Evolutionary conservation across 23 tunicate species (phyloP), one percentile per base, ranked within the genome.

Genomic region (Trididemnum miniatum): DNA sequence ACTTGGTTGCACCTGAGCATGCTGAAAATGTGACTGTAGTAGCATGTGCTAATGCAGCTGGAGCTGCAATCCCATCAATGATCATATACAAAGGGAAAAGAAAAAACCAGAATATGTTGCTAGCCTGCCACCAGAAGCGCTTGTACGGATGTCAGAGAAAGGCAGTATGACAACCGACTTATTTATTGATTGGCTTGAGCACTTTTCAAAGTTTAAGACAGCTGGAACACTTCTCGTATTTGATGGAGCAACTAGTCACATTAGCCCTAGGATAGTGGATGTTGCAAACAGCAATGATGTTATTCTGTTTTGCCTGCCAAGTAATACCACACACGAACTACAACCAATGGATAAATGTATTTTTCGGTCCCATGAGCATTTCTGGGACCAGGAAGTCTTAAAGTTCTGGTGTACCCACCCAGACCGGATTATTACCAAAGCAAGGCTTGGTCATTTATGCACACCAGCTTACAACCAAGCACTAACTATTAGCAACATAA

Each of bases 321-420:
- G 82, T 31, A 77, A 52, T 31, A 77, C 82, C 67, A 77, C 82
- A 12, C 67, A 77, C 30, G 82, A 77, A 31, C 67, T 77, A 23
- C 82, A 77, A 26, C 67, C 67, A 2, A 30, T 51, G 40, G 66
- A 77, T n/a, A 77, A 77, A 77, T 54, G 32, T 31, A 67, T 77
- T 23, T 54, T 77, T 54, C 37, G 51, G 39, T 77, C 60, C 27
- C 39, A 37, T 74, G 80, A 74, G 25, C 82, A 81, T 65, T 64
- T 29, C 38, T 81, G 85, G 85, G 85, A 81, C 36, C 36, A 29
- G 38, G 76, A 81, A 65, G 76, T 81, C 35, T 65, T 81, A 66
- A 81, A 81, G 57, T 81, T 24, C 35, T 81, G 85, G 83, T 62
- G 85, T 12, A 36, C 85, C 38, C 85, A 81, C 25, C 85, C 85